Conservation (phyloP, 2,113 vertebrate species). For the Callionymus lyra region DNA sequence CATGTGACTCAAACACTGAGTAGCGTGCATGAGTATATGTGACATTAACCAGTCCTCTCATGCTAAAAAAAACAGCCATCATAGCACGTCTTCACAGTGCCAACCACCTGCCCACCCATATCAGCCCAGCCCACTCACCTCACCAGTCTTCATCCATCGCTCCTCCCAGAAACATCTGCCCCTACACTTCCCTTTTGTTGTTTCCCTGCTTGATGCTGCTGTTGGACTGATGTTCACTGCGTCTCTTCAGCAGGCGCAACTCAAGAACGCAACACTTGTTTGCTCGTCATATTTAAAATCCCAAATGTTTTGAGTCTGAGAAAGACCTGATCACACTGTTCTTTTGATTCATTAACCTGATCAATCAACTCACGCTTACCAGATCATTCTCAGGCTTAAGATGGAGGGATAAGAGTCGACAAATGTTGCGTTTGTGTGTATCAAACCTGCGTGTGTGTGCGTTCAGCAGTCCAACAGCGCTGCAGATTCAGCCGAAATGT, state of each 20-base stretch:
- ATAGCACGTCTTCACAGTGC: conserved; percentile 53
- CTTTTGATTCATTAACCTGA: conserved; percentile 31
- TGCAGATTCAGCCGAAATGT: background rate
- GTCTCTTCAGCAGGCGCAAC: conserved; percentile 20
- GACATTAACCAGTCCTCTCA: conserved; percentile 8
- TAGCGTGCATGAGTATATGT: conserved; percentile 21
- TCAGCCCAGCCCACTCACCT: conserved; percentile 29
- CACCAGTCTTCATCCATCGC: conserved; percentile 35
- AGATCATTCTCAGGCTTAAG: conserved; percentile 33
- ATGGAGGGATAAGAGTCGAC: conserved; percentile 17
- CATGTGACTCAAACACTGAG: conserved; percentile 26
- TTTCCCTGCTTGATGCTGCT: conserved; percentile 15
- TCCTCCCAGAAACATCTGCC: conserved; percentile 65
- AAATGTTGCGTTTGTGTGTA: conserved; percentile 42
- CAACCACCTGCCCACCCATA: conserved; percentile 32
- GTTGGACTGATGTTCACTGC: conserved; percentile 50
- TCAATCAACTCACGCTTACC: background rate
- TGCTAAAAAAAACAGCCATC: conserved; percentile 47
- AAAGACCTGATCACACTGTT: conserved; percentile 2
- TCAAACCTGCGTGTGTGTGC: conserved; percentile 32
- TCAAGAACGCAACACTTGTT: conserved; percentile 34
- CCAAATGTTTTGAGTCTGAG: conserved; percentile 26
- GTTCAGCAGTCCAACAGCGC: conserved; percentile 46
- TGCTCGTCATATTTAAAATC: conserved; percentile 15
- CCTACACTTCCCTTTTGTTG: conserved; percentile 30